Evolutionary conservation across 2,113 vertebrate species (phyloP).

Genomic region (Macrotis lagotis): DNA sequence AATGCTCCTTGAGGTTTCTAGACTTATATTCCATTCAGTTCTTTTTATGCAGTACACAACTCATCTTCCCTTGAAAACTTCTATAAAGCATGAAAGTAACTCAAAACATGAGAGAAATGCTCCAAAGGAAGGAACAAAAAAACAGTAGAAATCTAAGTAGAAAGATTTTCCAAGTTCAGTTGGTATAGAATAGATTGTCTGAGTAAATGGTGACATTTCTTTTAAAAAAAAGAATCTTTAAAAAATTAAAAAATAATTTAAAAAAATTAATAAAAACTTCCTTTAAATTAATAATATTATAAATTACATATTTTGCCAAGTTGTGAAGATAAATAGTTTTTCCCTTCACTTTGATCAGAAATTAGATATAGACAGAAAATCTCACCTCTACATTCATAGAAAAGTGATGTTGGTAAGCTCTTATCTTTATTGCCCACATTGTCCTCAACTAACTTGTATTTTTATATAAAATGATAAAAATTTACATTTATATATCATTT

Average conservation of each 20-base stretch:
- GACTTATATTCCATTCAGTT: background rate
- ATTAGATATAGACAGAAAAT: conserved; percentile 7
- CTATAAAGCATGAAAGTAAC: background rate
- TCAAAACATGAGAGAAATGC: background rate
- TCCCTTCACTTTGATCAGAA: background rate
- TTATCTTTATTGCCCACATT: background rate
- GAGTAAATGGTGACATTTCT: background rate
- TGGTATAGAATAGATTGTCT: background rate
- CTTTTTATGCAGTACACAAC: background rate
- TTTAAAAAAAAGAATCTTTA: too few species aligned
- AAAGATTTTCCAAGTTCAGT: background rate
- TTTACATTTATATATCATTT: background rate
- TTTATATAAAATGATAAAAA: background rate
- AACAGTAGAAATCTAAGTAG: background rate
- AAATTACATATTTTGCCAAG: background rate
- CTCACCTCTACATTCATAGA: background rate
- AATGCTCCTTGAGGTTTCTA: background rate
- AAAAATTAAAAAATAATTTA: too few species aligned
- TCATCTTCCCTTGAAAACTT: background rate
- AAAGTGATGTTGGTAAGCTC: background rate
- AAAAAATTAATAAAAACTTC: background rate
- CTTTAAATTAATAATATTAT: background rate
- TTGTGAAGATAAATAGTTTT: background rate
- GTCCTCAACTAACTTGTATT: background rate
- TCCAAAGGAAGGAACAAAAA: background rate